Evolutionary conservation across 2,113 vertebrate species (phyloP).

Genomic region (Ameiurus melas): DNA sequence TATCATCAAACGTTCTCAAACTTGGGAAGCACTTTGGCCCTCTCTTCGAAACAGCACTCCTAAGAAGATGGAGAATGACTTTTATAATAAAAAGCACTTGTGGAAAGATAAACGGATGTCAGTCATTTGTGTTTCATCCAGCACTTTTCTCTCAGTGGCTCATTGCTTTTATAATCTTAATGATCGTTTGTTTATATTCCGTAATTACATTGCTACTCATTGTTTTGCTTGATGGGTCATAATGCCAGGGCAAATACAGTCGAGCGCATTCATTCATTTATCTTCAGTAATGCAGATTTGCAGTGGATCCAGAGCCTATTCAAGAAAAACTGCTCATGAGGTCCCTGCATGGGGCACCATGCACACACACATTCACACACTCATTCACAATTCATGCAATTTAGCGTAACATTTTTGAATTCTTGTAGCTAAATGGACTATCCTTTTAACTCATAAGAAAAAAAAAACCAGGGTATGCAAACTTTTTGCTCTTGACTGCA

Average conservation of each 20-base stretch:
- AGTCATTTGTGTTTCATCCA: conserved; percentile 21
- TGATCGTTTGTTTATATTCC: neutral
- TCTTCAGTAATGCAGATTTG: neutral
- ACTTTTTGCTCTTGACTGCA: neutral
- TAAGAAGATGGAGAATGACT: conserved; percentile 15
- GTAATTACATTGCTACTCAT: conserved; percentile 8
- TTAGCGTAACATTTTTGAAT: neutral
- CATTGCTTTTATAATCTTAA: neutral
- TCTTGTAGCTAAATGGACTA: neutral
- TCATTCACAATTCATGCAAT: neutral
- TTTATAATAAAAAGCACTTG: conserved; percentile 31
- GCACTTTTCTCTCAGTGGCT: neutral
- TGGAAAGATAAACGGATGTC: conserved; percentile 47
- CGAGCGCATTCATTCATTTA: neutral
- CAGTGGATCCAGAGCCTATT: neutral
- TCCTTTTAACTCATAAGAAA: neutral
- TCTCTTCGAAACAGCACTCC: neutral
- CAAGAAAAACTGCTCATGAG: neutral
- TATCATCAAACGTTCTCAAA: conserved; percentile 15
- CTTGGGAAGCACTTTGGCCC: conserved; percentile 10
- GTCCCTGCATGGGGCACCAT: neutral
- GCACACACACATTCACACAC: neutral
- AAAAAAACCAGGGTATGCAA: neutral
- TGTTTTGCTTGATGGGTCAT: neutral
- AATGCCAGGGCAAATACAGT: neutral